These are phyloP conservation scores for Leptinotarsa juncta DNA, from an alignment of 2,888 invertebrate genomes.

Conservation along the genomic window DNA sequence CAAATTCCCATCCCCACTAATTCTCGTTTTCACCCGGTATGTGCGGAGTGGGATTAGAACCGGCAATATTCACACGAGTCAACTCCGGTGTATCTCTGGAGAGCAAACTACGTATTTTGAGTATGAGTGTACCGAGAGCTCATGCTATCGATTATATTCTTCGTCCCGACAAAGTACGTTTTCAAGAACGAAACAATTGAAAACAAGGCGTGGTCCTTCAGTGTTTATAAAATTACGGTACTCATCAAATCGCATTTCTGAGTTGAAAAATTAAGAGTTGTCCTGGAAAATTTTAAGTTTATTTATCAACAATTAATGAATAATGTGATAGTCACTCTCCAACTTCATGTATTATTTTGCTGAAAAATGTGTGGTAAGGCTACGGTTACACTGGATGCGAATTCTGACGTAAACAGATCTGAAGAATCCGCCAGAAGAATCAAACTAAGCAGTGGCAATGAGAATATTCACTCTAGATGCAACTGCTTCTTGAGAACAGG, in stretches of 20 bases:
- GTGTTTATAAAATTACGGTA: neutral
- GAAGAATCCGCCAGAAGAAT: too few relatives aligned
- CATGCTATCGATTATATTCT: conserved; percentile 19
- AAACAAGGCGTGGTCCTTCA: conserved; percentile 5
- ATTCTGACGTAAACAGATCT: too few relatives aligned
- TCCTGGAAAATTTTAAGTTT: too few relatives aligned
- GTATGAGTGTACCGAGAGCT: conserved; percentile 16
- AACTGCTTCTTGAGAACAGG: too few relatives aligned
- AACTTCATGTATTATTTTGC: too few relatives aligned
- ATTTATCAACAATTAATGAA: too few relatives aligned
- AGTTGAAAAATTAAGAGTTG: neutral
- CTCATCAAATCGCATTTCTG: neutral
- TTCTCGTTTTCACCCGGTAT: neutral
- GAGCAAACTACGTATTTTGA: conserved; percentile 12
- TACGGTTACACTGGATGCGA: too few relatives aligned
- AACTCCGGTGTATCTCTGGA: conserved; percentile 6
- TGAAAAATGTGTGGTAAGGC: too few relatives aligned
- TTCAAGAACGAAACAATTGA: conserved; percentile 15
- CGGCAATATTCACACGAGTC: conserved; percentile 7
- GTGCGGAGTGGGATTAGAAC: conserved; percentile 14
- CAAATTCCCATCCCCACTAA: neutral
- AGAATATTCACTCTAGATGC: too few relatives aligned
- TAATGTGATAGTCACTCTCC: too few relatives aligned
- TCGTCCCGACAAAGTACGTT: conserved; percentile 13
- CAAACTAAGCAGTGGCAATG: too few relatives aligned